A percentile compares a stretch with the other conserved stretches of the same genome.
Conservation (phyloP, 2,888 invertebrate species). For the Pteria penguin region DNA sequence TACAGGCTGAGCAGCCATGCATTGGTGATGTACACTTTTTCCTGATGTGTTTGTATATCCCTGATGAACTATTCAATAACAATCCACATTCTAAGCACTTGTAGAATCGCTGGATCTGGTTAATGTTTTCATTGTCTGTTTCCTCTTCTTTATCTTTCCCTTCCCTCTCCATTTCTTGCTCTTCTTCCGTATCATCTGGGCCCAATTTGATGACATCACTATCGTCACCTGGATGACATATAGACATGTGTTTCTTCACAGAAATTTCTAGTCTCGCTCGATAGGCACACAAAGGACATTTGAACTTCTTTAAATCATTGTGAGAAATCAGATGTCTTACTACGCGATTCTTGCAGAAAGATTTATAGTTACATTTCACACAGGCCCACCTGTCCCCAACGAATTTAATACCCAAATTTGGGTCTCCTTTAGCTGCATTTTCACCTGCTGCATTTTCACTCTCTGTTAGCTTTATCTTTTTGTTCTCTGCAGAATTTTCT, state of each 20-base stretch:
- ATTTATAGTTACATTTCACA: conserved; percentile 14
- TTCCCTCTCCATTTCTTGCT: not conserved
- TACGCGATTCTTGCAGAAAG: not conserved
- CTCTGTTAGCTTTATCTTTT: too few species aligned
- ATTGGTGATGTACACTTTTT: conserved; percentile 46
- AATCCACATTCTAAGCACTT: conserved; percentile 58
- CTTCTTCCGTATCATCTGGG: not conserved
- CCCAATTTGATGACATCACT: not conserved
- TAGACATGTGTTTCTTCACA: conserved; percentile 46
- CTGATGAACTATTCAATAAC: conserved; percentile 45
- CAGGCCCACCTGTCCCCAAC: conserved; percentile 23
- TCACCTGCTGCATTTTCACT: not conserved
- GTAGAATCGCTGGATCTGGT: conserved; percentile 4
- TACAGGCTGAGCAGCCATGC: conserved; percentile 46
- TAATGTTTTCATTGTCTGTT: not conserved
- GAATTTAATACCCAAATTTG: not conserved
- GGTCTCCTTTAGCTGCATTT: not conserved
- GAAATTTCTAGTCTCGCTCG: conserved; percentile 32
- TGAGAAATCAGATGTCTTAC: conserved; percentile 21
- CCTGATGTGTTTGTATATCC: conserved; percentile 51
- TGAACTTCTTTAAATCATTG: conserved; percentile 22
- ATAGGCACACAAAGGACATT: conserved; percentile 51
- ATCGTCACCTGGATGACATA: conserved; percentile 22
- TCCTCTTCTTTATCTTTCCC: not conserved
- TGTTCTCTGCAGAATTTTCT: too few species aligned